These are phyloP conservation scores for Argyresthia goedartella DNA, from an alignment of 2,888 invertebrate species.

Conservation along the genomic window DNA sequence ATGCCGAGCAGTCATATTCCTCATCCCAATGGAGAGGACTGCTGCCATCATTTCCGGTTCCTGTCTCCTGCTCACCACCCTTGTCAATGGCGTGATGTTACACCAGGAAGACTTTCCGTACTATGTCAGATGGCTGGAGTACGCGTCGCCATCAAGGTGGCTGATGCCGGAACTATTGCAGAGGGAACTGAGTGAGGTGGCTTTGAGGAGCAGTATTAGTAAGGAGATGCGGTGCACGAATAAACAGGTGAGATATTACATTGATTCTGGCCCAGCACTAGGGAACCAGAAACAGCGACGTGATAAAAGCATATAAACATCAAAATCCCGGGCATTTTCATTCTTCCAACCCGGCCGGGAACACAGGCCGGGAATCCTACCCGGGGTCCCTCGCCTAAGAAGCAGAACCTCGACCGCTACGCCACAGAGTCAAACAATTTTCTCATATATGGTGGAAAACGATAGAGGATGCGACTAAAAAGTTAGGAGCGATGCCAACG, in stretches of 20 bases:
- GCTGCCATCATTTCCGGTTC: slow-evolving; percentile 73
- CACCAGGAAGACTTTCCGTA: slow-evolving; percentile 77
- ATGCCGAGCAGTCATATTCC: slow-evolving; percentile 75
- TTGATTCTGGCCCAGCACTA: background rate
- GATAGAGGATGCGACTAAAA: no score
- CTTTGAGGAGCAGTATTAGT: slow-evolving; percentile 66
- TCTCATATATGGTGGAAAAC: no score
- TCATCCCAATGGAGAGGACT: slow-evolving; percentile 75
- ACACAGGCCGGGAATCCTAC: no score
- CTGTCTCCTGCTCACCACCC: slow-evolving; percentile 71
- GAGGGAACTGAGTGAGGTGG: slow-evolving; percentile 75
- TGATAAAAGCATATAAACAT: no score
- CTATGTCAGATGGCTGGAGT: slow-evolving; percentile 76
- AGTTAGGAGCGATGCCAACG: no score
- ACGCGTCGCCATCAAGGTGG: slow-evolving; percentile 82
- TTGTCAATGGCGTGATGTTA: slow-evolving; percentile 77
- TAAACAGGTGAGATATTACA: slow-evolving; percentile 71
- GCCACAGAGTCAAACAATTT: no score
- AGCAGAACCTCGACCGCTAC: no score
- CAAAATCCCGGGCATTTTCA: no score
- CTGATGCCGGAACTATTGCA: slow-evolving; percentile 75
- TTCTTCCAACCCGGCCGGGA: no score
- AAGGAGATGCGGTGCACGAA: slow-evolving; percentile 73
- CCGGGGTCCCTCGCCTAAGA: no score
- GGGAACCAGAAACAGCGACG: no score